Evolutionary conservation across 2,113 vertebrate genomes (phyloP).

Genomic region (Gasterosteus nipponicus): DNA sequence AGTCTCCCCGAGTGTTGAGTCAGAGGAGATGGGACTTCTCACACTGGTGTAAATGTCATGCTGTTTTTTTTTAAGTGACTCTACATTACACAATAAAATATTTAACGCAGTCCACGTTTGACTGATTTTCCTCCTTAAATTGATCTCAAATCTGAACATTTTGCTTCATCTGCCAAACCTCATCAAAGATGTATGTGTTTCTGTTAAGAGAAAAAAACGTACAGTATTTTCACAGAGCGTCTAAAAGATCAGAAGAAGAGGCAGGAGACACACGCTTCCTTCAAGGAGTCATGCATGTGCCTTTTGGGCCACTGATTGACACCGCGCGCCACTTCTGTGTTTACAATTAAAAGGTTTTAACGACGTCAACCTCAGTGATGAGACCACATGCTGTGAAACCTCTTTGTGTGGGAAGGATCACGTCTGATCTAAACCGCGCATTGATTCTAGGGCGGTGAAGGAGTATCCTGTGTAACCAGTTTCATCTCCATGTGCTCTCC

Average conservation of each 20-base stretch:
- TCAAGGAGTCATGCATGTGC: slow-evolving; percentile 16
- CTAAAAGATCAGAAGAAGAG: background rate
- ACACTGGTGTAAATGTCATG: slow-evolving; percentile 71
- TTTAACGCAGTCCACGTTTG: slow-evolving; percentile 45
- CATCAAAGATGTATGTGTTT: background rate
- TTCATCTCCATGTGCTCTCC: slow-evolving; percentile 21
- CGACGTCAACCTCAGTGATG: slow-evolving; percentile 56
- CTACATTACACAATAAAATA: slow-evolving; percentile 63
- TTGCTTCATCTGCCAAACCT: background rate
- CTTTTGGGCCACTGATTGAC: slow-evolving; percentile 43
- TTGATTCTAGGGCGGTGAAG: background rate
- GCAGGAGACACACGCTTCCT: slow-evolving; percentile 3
- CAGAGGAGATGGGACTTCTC: slow-evolving; percentile 66
- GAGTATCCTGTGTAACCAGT: slow-evolving; percentile 10
- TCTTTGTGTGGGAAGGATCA: background rate
- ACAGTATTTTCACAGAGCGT: background rate
- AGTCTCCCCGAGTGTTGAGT: slow-evolving; percentile 67
- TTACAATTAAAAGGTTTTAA: slow-evolving; percentile 64
- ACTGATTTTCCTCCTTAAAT: slow-evolving; percentile 19
- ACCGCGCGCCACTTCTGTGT: slow-evolving; percentile 33
- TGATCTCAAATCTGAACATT: slow-evolving; percentile 5
- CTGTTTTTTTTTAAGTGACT: slow-evolving; percentile 38
- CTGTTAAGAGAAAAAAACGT: background rate
- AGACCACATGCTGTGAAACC: slow-evolving; percentile 54
- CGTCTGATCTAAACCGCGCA: no score